A percentile compares a stretch with the other conserved stretches of the same genome.
These are phyloP conservation scores for Mesochorus sp. DNA, from an alignment of 2,888 invertebrate genomes.

Conservation along the genomic window DNA sequence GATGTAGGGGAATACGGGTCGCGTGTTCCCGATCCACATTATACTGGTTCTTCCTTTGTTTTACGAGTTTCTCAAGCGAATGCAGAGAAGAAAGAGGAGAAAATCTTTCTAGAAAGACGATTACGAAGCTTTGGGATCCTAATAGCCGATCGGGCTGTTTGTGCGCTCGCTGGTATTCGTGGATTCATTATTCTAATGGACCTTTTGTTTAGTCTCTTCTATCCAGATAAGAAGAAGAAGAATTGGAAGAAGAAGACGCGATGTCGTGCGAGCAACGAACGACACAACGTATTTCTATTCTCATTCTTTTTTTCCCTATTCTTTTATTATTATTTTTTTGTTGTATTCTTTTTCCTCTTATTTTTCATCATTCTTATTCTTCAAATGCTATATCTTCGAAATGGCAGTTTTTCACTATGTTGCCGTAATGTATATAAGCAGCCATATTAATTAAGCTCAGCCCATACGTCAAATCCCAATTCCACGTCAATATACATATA, in stretches of 20 bases:
- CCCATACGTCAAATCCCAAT: too few species aligned
- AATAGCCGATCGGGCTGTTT: constrained; percentile 9
- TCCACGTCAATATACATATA: too few species aligned
- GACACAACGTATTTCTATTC: constrained; percentile 17
- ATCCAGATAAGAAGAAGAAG: neutral
- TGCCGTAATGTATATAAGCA: too few species aligned
- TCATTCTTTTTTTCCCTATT: constrained; percentile 20
- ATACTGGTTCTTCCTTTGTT: constrained; percentile 51
- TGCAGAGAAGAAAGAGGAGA: too few species aligned
- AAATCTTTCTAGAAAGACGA: neutral
- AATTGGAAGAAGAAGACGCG: constrained; percentile 18
- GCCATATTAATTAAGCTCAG: too few species aligned
- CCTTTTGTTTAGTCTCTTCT: constrained; percentile 50
- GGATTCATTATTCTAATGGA: constrained; percentile 59
- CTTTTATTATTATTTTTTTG: too few species aligned
- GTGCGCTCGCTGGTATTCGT: constrained; percentile 24
- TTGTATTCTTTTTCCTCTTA: too few species aligned
- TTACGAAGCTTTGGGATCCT: constrained; percentile 14
- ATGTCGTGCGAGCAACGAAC: constrained; percentile 27
- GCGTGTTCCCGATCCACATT: neutral
- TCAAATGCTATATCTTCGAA: too few species aligned
- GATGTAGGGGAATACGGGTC: neutral
- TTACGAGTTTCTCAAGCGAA: too few species aligned
- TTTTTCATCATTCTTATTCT: too few species aligned
- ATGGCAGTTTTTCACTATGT: too few species aligned